phyloP scores from a whole-genome alignment of 2,888 invertebrate species.

The Chironomus tentans region DNA sequence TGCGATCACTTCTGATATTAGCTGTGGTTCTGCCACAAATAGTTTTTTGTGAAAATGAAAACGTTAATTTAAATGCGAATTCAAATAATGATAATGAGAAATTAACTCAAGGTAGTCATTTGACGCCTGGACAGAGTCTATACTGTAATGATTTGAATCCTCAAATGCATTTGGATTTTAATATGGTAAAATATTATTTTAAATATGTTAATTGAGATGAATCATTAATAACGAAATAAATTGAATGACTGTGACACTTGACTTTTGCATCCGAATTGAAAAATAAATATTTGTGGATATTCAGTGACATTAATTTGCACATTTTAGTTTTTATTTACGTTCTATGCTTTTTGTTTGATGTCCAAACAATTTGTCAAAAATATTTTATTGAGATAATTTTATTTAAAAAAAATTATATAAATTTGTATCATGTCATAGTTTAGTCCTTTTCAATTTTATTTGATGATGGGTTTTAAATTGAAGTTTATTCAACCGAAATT shows the following conservation, averaged over 20 bases:
- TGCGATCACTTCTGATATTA: neutral
- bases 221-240: neutral
- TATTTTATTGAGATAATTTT: no score
- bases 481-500: no score
- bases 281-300: neutral
- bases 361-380: no score
- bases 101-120: neutral
- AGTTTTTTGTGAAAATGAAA: constrained; percentile 2
- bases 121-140: constrained; percentile 26
- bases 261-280: neutral
- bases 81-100: constrained; percentile 4
- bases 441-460: no score
- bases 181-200: constrained; percentile 5
- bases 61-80: neutral
- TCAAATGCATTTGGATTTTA: constrained; percentile 14
- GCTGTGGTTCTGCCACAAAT: neutral
- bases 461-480: no score
- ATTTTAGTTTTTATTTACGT: neutral
- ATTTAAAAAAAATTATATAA: no score
- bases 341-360: neutral
- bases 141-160: constrained; percentile 32
- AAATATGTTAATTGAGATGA: neutral
- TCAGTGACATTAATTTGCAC: neutral
- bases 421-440: no score
- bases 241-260: neutral